A percentile compares a stretch with the other conserved stretches of the same genome.
phyloP scores from a whole-genome alignment of 92 coral and sea anemone genomes.

The Phymanthus crucifer region DNA sequence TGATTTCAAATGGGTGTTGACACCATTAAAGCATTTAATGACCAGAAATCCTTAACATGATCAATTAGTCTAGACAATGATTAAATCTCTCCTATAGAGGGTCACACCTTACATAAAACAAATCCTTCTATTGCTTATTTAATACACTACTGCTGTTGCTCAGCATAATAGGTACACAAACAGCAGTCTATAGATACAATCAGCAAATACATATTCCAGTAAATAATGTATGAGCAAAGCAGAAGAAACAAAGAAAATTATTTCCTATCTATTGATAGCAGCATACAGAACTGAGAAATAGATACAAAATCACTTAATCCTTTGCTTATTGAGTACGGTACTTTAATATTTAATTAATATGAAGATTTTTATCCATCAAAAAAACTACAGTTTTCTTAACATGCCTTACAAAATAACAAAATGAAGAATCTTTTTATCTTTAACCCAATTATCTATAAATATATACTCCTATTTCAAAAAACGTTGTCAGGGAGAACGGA shows the following conservation, averaged over 20 bases:
- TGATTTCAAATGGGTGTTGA: not conserved
- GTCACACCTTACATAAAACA: not conserved
- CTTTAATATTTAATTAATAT: not conserved
- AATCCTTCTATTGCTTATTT: not conserved
- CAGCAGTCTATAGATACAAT: not conserved
- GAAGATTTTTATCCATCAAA: too few relatives aligned
- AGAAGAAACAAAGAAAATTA: not conserved
- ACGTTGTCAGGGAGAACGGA: too few relatives aligned
- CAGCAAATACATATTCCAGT: not conserved
- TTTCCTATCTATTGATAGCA: not conserved
- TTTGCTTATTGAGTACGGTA: not conserved
- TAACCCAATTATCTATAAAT: too few relatives aligned
- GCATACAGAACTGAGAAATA: not conserved
- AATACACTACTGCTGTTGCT: not conserved
- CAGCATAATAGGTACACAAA: not conserved
- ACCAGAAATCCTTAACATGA: not conserved
- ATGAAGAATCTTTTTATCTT: too few relatives aligned
- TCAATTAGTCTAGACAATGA: conserved; percentile 6
- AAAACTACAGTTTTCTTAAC: too few relatives aligned
- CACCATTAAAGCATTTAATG: not conserved
- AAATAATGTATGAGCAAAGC: not conserved
- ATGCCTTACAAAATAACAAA: too few relatives aligned
- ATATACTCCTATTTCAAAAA: too few relatives aligned
- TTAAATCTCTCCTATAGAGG: conserved; percentile 1
- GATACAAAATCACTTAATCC: not conserved